Conservation (phyloP, 1,140 invertebrate genomes). For the Nixonia krombeini region DNA sequence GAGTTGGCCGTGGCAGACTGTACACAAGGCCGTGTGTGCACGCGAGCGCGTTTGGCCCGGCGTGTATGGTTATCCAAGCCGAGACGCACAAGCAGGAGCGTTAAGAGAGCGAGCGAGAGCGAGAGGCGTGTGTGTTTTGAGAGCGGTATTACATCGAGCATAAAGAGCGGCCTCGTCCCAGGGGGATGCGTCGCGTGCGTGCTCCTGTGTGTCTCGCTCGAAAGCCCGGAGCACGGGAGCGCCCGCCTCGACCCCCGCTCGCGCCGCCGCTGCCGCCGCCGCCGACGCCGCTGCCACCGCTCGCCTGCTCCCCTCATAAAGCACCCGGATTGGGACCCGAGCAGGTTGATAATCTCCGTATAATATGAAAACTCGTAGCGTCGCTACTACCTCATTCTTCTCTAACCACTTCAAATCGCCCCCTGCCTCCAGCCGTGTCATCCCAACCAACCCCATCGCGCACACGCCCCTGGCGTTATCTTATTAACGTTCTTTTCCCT, state of each 20-base stretch:
- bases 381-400: conserved; percentile 48
- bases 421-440: conserved; percentile 31
- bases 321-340: conserved; percentile 56
- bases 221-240: conserved; percentile 45
- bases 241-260: conserved; percentile 20
- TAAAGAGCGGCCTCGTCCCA: conserved; percentile 70
- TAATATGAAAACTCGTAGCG: conserved; percentile 68
- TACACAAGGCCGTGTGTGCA: conserved; percentile 16
- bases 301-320: conserved; percentile 38
- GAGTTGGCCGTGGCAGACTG: conserved; percentile 8
- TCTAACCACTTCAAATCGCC: conserved; percentile 57
- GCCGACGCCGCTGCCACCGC: no score
- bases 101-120: conserved; percentile 61
- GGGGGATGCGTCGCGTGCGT: conserved; percentile 62
- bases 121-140: conserved; percentile 71
- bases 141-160: conserved; percentile 73
- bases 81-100: conserved; percentile 26
- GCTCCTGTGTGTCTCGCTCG: conserved; percentile 59
- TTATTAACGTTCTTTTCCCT: conserved; percentile 46
- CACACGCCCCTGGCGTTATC: conserved; percentile 43
- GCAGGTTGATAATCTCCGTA: conserved; percentile 71
- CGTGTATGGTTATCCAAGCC: conserved; percentile 28
- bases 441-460: conserved; percentile 41
- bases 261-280: no score
- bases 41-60: conserved; percentile 26